These are phyloP conservation scores for Lagopus leucura DNA, from an alignment of 2,113 vertebrate genomes.

Conservation along the genomic window DNA sequence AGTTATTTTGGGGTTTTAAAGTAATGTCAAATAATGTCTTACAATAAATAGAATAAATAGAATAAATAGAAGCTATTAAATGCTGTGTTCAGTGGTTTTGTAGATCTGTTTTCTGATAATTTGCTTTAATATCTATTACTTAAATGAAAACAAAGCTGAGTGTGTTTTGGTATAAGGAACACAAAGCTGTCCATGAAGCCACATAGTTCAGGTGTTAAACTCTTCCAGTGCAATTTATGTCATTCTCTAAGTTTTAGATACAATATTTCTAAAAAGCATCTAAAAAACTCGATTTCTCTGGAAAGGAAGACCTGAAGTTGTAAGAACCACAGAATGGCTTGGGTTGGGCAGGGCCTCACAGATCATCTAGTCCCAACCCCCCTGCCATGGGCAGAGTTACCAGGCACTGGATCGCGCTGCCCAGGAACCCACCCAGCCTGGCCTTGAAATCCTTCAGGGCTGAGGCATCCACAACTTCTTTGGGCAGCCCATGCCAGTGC, in stretches of 20 bases:
- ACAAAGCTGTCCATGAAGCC: not conserved
- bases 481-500: too few relatives aligned
- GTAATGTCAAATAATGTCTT: not conserved
- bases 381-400: too few relatives aligned
- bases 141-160: not conserved
- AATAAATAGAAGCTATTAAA: not conserved
- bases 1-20: slow-evolving; percentile 33
- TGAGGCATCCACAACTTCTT: too few relatives aligned
- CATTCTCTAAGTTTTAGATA: not conserved
- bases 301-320: not conserved
- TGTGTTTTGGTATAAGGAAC: not conserved
- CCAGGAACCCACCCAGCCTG: too few relatives aligned
- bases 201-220: not conserved
- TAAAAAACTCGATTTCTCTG: not conserved
- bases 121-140: not conserved
- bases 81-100: not conserved
- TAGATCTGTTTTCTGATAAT: slow-evolving; percentile 1
- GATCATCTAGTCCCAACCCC: too few relatives aligned
- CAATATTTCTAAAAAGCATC: not conserved
- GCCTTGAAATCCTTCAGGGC: too few relatives aligned
- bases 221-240: not conserved
- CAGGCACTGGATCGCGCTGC: too few relatives aligned
- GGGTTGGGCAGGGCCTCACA: too few relatives aligned
- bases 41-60: not conserved
- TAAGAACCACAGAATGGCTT: not conserved